Evolutionary conservation across 2,888 invertebrate genomes (phyloP).

Genomic region (Leuctra nigra): DNA sequence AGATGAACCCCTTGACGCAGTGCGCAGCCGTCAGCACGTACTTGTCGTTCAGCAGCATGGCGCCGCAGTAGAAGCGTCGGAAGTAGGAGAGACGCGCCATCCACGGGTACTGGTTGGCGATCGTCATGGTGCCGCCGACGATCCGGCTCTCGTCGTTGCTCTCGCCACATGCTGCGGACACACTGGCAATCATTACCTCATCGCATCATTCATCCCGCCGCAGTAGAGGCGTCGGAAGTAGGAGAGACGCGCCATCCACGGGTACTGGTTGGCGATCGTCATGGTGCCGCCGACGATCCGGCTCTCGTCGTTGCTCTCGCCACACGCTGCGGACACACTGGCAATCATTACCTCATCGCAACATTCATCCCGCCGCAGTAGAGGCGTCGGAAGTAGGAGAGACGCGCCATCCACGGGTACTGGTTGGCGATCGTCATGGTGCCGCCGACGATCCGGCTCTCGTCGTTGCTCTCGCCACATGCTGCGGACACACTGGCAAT

Average conservation of each 20-base stretch:
- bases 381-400: slow-evolving; percentile 81
- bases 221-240: slow-evolving; percentile 88
- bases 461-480: slow-evolving; percentile 78
- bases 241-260: slow-evolving; percentile 81
- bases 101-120: slow-evolving; percentile 81
- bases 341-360: neutral
- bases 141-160: slow-evolving; percentile 75
- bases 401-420: slow-evolving; percentile 84
- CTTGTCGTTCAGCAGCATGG: slow-evolving; percentile 79
- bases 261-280: slow-evolving; percentile 71
- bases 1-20: slow-evolving; percentile 88
- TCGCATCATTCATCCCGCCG: slow-evolving; percentile 79
- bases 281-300: slow-evolving; percentile 77
- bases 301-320: slow-evolving; percentile 71
- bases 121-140: slow-evolving; percentile 71
- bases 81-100: slow-evolving; percentile 81
- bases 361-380: slow-evolving; percentile 87
- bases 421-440: slow-evolving; percentile 67
- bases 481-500: slow-evolving; percentile 43
- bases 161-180: slow-evolving; percentile 66
- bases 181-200: neutral
- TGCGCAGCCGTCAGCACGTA: slow-evolving; percentile 85
- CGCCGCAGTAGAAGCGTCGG: slow-evolving; percentile 85
- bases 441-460: slow-evolving; percentile 76
- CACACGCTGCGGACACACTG: slow-evolving; percentile 56